Evolutionary conservation across 2,888 invertebrate species (phyloP).

Genomic region (Gnatocerus cornutus): DNA sequence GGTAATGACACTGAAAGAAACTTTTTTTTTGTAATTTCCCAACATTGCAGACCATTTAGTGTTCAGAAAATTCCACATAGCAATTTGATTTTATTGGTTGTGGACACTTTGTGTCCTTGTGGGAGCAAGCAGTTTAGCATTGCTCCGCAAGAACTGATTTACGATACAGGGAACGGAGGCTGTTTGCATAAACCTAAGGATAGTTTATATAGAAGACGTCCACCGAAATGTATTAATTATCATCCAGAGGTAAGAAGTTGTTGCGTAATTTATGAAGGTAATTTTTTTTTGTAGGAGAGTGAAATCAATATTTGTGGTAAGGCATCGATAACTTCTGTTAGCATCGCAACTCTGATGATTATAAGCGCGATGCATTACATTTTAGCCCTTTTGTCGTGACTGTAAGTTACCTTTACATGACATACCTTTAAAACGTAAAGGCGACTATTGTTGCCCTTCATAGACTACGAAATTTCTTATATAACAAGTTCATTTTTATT

Average conservation of each 20-base stretch:
- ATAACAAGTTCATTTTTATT: slow-evolving; percentile 41
- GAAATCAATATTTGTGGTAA: slow-evolving; percentile 78
- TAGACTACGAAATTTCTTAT: slow-evolving; percentile 49
- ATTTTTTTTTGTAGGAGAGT: slow-evolving; percentile 74
- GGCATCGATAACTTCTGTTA: slow-evolving; percentile 64
- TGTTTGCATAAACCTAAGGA: slow-evolving; percentile 77
- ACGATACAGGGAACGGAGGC: slow-evolving; percentile 72
- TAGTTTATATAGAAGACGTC: slow-evolving; percentile 82
- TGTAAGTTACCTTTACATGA: slow-evolving; percentile 50
- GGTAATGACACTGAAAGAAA: slow-evolving; percentile 70
- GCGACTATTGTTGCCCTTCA: slow-evolving; percentile 44
- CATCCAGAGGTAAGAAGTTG: slow-evolving; percentile 83
- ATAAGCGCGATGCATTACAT: slow-evolving; percentile 60
- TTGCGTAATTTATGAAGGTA: neutral
- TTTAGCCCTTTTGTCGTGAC: slow-evolving; percentile 64
- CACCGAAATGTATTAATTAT: slow-evolving; percentile 89
- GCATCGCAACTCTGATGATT: slow-evolving; percentile 54
- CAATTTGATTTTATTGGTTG: slow-evolving; percentile 90
- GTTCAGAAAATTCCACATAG: slow-evolving; percentile 94
- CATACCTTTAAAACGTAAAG: slow-evolving; percentile 48
- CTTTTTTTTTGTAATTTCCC: neutral
- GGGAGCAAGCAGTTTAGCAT: slow-evolving; percentile 90
- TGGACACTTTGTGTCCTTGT: slow-evolving; percentile 91
- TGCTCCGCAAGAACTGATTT: slow-evolving; percentile 80
- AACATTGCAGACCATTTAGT: slow-evolving; percentile 84